Base-by-base conservation (phyloP, 64 coral and sea anemone species). In the Montipora sp. region DNA sequence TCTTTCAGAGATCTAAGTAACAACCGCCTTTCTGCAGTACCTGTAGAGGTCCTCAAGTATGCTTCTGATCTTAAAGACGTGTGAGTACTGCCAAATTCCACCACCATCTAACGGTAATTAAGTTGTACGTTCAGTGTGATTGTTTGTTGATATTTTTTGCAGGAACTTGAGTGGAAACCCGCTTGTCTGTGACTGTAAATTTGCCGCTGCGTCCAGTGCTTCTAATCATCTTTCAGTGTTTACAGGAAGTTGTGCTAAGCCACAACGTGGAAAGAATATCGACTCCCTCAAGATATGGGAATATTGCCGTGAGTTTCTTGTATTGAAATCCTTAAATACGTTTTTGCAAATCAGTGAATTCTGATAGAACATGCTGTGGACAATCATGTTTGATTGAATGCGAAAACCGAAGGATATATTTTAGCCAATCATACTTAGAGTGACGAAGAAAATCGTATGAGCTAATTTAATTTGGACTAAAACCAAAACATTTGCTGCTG, bases 121-220 rank as follows among this genome's bases (percentile, higher is more conserved):
- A 12, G 75, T 12, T 60, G 3, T 18, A 18, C 76, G 27, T 11
- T 67, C 8, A 43, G 4, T 19, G 36, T 85, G 47, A 81, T 21
- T 13, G 8, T 12, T 14, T 14, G 13, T 75, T 48, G 43, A 20
- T 10, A 36, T 68, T 73, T 88, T 88, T 67, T 5, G 44, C 55
- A 97, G 95, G 4, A 18, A 84, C 51, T 77, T 97, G 24, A 77
- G 83, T 85, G 89, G 92, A 15, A 97, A 97, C 68, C 92, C 79
- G 5, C 48, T 97, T 57, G 57, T 45, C 10, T 97, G 95, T 78
- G 92, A 97, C 77, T 97, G 95, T 60, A 73, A 92, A 14, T 88
- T 97, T 0, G 91, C 83, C 20, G 92, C 89, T 2, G 49, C 87
- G 18, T 83, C 83, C 36, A 97, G 94, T 75, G 76, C 90, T 23